Base-by-base conservation (phyloP, 2,797 vertebrate species). In the Sandelia bainsii region DNA sequence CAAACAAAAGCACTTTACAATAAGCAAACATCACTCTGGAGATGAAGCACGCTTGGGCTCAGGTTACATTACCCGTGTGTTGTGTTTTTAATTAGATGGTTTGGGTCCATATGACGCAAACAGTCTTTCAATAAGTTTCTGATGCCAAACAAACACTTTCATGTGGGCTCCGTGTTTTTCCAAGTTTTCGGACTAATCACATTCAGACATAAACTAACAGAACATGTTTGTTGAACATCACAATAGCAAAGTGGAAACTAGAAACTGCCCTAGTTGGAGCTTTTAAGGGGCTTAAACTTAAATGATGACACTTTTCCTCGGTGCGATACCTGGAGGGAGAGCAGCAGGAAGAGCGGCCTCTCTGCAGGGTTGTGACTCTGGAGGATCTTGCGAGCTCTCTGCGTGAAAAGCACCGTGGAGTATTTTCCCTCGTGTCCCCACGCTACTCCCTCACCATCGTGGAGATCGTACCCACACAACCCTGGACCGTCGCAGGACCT, bases 361-460 rank as follows among this genome's bases (percentile, higher is more conserved):
- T 69, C 78, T 0, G 67, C 3, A 0, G 93, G 91, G 69, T 91
- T 91, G 80, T 97, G 97, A 17, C 87, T 93, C 13, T 97, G 96
- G 69, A 99, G 93, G 89, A 99, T 97, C 89, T 97, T 97, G 52
- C 93, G 96, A 72, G 96, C 97, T 0, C 96, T 93, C 89, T 97
- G 97, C 8, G 98, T 93, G 0, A 98, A 99, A 32, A 99, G 94
- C 74, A 94, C 91, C 11, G 98, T 99, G 57, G 97, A 98, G 75
- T 99, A 99, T 61, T 96, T 97, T 32, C 97, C 98, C 0, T 95
- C 95, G 69, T 96, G 94, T 20, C 95, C 96, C 97, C 97, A 98
- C 0, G 97, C 97, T 70, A 97, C 96, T 0, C 83, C 94, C 90
- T 99, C 98, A 0, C 96, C 95, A 17, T 97, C 96, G 0, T 98